Evolutionary conservation across 2,888 invertebrate species (phyloP).

Genomic region (Agriotes lineatus): DNA sequence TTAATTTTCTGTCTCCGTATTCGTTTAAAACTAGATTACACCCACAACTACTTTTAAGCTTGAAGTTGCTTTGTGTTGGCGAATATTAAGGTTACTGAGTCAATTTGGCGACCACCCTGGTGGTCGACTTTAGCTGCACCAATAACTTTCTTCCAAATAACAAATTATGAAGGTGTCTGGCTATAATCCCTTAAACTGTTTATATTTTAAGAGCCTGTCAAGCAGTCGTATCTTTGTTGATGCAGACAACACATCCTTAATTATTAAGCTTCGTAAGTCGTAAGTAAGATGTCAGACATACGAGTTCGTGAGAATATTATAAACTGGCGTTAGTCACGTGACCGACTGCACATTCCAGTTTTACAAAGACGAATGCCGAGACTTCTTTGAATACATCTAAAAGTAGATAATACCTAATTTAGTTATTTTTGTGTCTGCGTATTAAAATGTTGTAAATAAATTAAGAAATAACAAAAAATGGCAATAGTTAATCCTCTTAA

Average conservation of each 20-base stretch:
- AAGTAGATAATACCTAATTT: too few relatives aligned
- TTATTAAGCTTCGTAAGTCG: slow-evolving; percentile 21
- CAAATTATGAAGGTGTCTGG: slow-evolving; percentile 19
- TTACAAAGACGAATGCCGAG: background rate
- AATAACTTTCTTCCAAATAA: slow-evolving; percentile 4
- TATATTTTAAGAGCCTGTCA: slow-evolving; percentile 4
- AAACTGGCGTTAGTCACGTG: slow-evolving; percentile 13
- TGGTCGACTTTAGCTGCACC: slow-evolving; percentile 1
- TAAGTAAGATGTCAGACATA: slow-evolving; percentile 14
- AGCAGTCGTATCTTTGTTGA: slow-evolving; percentile 3
- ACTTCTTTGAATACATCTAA: background rate
- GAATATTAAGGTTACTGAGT: background rate
- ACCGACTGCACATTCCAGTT: slow-evolving; percentile 8
- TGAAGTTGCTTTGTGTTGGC: too few relatives aligned
- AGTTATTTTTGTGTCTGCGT: too few relatives aligned
- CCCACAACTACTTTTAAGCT: too few relatives aligned
- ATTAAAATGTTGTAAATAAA: too few relatives aligned
- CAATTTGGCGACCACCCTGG: background rate
- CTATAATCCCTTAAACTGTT: background rate
- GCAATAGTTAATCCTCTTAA: too few relatives aligned
- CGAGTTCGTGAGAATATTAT: slow-evolving; percentile 32
- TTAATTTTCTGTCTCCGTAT: too few relatives aligned
- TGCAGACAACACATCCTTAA: slow-evolving; percentile 36
- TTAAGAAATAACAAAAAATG: too few relatives aligned
- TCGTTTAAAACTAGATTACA: too few relatives aligned